Evolutionary conservation across 2,888 invertebrate genomes (phyloP), one percentile per base, ranked within the genome.

Genomic region (Vannuccia rotundouncinata): DNA sequence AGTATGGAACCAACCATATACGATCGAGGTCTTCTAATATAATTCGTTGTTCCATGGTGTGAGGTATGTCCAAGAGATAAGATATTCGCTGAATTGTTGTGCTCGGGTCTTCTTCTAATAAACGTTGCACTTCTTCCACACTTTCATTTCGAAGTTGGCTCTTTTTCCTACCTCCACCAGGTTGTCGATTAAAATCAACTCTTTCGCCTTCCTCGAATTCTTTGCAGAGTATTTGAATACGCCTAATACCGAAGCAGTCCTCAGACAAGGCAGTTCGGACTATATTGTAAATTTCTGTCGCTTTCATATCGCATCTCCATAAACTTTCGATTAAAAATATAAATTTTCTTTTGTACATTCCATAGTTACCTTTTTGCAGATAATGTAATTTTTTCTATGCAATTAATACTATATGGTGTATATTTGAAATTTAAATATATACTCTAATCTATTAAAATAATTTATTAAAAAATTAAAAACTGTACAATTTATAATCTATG

Each of bases 171-270:
- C 5, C 22, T 5, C 66, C 25, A 27, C 22, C 66, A 66, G 25
- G 66, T 66, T 66, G 66, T 66, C 66, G 25, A n/a, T 66, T 66
- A 22, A 66, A 66, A 5, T 66, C 66, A 66, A 22, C 66, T 66
- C 66, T 5, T 66, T 66, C 66, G 66, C 66, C 66, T 66, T 66
- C 66, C 66, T 66, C 22, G 31, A 75, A 75, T 75, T 75, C 75
- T 75, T 75, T 29, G 75, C 75, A 75, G 22, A 25, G 22, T 22
- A 22, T 73, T n/a, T 28, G 74, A 73, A 73, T 73, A n/a, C 74
- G 22, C 27, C 22, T 28, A 73, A 27, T 28, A 73, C 74, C n/a
- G 10, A 73, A 73, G 74, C 74, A 73, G 29, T 73, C 27, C 22
- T 73, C 74, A 73, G 22, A 5, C 74, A 5, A 73, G 29, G 74